Conservation (phyloP, 2,888 invertebrate genomes). For the Mycalesis mineus region DNA sequence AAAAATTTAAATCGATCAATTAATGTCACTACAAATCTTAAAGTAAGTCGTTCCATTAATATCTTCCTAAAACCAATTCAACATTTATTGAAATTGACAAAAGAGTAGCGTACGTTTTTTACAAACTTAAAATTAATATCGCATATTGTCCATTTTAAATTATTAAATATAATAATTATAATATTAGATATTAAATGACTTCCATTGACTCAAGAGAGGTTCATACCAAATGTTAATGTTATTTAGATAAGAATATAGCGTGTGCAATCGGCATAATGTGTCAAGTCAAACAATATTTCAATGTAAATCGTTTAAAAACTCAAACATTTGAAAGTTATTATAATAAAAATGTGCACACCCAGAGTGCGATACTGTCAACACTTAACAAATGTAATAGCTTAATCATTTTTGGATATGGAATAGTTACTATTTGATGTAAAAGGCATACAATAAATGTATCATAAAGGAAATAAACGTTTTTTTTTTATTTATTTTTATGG, state of each 20-base stretch:
- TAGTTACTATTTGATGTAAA: constrained; percentile 68
- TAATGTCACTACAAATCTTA: too few species aligned
- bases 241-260: constrained; percentile 21
- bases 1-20: too few species aligned
- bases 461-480: constrained; percentile 33
- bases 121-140: neutral
- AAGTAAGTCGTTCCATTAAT: too few species aligned
- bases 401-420: constrained; percentile 53
- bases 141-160: constrained; percentile 1
- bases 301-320: neutral
- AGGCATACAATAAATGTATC: constrained; percentile 64
- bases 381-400: constrained; percentile 38
- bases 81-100: too few species aligned
- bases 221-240: constrained; percentile 34
- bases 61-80: too few species aligned
- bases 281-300: neutral
- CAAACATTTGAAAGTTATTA: neutral
- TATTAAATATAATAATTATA: constrained; percentile 14
- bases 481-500: neutral
- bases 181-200: constrained; percentile 24
- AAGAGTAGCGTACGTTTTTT: neutral
- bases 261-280: constrained; percentile 21
- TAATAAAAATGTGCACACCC: constrained; percentile 16
- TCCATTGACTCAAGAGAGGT: constrained; percentile 25
- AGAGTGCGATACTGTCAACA: constrained; percentile 32